Conservation (phyloP, 2,113 vertebrate species). For the Ammodytes marinus region DNA sequence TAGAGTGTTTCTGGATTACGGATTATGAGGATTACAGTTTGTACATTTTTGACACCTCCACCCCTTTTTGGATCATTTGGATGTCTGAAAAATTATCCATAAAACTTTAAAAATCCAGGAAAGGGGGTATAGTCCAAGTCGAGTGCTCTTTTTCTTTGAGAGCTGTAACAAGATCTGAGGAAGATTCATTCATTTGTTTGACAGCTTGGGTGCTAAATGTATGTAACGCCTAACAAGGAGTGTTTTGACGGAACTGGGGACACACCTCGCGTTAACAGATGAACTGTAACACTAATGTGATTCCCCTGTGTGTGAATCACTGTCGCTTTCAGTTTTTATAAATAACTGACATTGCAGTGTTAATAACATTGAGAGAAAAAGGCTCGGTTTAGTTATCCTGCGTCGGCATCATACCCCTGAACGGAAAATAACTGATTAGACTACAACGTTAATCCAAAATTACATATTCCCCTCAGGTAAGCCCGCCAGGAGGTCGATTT, state of each 20-base stretch:
- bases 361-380: neutral
- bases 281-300: conserved; percentile 1
- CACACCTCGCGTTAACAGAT: conserved; percentile 27
- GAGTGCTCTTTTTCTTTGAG: neutral
- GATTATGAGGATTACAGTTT: conserved; percentile 34
- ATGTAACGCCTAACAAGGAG: conserved; percentile 2
- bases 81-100: conserved; percentile 13
- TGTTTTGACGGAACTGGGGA: conserved; percentile 20
- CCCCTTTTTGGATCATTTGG: neutral
- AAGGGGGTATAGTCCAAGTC: neutral
- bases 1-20: conserved; percentile 19
- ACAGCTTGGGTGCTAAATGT: conserved; percentile 19
- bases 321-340: neutral
- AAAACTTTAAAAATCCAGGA: neutral
- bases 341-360: conserved; percentile 2
- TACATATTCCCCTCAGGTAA: conserved; percentile 57
- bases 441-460: conserved; percentile 31
- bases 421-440: conserved; percentile 20
- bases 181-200: neutral
- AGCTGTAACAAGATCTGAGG: neutral
- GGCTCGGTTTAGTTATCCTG: neutral
- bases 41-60: conserved; percentile 20
- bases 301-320: neutral
- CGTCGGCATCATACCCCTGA: neutral
- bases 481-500: conserved; percentile 42